Conservation (phyloP, 1,140 invertebrate genomes). For the Trichoplusia ni region DNA sequence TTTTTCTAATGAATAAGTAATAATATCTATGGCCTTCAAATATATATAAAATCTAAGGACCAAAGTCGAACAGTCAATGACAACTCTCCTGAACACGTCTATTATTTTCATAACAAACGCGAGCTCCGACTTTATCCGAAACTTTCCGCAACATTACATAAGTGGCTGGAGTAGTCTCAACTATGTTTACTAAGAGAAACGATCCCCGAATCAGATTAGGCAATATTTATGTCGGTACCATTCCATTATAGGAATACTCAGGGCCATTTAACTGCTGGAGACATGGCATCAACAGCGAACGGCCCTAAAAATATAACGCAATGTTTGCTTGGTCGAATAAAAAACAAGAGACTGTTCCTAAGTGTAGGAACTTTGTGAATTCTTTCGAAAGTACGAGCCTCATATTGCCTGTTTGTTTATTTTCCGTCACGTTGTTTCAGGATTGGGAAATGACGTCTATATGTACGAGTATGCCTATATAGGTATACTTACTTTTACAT, state of each 20-base stretch:
- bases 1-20: too few species aligned
- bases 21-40: too few species aligned
- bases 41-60: too few species aligned
- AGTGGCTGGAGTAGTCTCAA: not conserved
- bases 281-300: not conserved
- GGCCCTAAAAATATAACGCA: not conserved
- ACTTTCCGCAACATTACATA: not conserved
- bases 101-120: not conserved
- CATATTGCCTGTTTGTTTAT: too few species aligned
- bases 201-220: constrained; percentile 4
- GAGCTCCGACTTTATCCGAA: not conserved
- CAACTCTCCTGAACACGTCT: too few species aligned
- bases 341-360: not conserved
- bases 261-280: not conserved
- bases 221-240: constrained; percentile 18
- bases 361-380: not conserved
- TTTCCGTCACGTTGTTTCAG: not conserved
- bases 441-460: too few species aligned
- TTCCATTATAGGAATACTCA: constrained; percentile 3
- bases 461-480: too few species aligned
- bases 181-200: constrained; percentile 16
- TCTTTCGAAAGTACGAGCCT: not conserved
- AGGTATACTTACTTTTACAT: too few species aligned
- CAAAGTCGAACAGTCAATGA: too few species aligned
- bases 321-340: constrained; percentile 2